phyloP scores from a whole-genome alignment of 1,140 invertebrate species.

The Conus betulinus region DNA sequence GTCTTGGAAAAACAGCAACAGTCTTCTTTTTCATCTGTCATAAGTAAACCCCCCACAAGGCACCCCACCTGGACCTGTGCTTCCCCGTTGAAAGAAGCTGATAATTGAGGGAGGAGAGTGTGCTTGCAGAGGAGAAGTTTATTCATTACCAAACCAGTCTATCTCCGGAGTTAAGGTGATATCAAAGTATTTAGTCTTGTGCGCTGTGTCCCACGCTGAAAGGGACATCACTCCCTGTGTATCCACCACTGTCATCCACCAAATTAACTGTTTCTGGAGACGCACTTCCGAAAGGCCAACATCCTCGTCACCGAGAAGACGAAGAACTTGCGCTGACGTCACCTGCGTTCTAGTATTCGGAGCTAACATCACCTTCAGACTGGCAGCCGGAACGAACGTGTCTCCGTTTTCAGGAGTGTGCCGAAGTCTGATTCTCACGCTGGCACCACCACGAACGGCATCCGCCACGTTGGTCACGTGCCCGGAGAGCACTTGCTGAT shows the following conservation, averaged over 20 bases:
- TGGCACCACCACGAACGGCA: background rate
- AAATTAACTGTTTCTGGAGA: background rate
- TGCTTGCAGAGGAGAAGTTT: background rate
- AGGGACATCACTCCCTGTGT: conserved; percentile 12
- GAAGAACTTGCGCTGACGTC: conserved; percentile 17
- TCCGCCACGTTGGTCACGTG: background rate
- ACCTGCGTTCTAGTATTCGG: background rate
- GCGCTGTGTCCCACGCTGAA: conserved; percentile 4
- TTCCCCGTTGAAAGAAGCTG: no score
- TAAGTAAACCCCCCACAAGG: no score
- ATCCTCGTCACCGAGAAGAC: conserved; percentile 13
- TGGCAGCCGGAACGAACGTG: background rate
- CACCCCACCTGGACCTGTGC: no score
- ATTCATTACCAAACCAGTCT: conserved; percentile 11
- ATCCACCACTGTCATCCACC: conserved; percentile 16
- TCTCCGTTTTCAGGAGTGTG: background rate
- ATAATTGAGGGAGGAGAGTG: no score
- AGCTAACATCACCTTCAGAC: background rate
- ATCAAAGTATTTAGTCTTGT: background rate
- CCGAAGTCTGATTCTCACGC: background rate
- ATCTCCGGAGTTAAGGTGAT: conserved; percentile 14
- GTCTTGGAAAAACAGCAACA: no score
- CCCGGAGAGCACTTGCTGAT: background rate
- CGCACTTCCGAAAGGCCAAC: background rate
- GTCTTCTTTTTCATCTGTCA: no score